Base-by-base conservation (phyloP, 2,888 invertebrate genomes). In the Harpagoxenus sublaevis region DNA sequence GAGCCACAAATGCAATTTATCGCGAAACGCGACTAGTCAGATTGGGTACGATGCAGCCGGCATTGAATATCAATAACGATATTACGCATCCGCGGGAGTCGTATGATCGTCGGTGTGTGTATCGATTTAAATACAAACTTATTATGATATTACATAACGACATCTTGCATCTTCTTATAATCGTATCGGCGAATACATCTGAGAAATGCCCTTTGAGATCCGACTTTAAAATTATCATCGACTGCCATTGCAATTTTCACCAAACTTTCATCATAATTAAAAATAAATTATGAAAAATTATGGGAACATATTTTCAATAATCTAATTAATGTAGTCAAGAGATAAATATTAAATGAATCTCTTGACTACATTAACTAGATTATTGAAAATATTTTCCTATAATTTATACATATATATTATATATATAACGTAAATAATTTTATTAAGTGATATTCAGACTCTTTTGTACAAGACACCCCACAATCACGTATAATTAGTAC, bases 61-160 rank as follows among this genome's bases (percentile, higher is more conserved):
- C 77, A 65, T 83, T 77, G 63, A 66, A 66, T 83, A 66, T 23
- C 65, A 65, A 83, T 83, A 83, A 83, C 75, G 57, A 66, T 75
- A 83, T 66, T 75, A 83, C 55, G 39, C 28, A 51, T 66, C 12
- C 42, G 42, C 10, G 31, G 51, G 18, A 53, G 63, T 42, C 63
- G 53, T 45, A 35, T 55, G 35, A 55, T 55, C 35, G 57, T 65
- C 35, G 23, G 12, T 55, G n/a, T 55, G n/a, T 35, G n/a, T 60
- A 9, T 8, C 62, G 35, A 28, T 31, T 62, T 39, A 48, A 66
- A 75, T 15, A 82, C 60, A 60, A 62, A 57, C 18, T 53, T 51
- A 75, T 63, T 77, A 66, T 28, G 15, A 77, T 53, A 53, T 53
- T 39, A 65, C 51, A n/a, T 45, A 0, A 51, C 10, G 39, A 65